Evolutionary conservation across 1,140 invertebrate species (phyloP).

Genomic region (honey bee (Apis mellifera)): Amel_HAv3.1 CM009932.2:6577001-6577500

Average conservation of each 20-base stretch:
- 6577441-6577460: not conserved
- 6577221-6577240: conserved; percentile 55
- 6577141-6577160: conserved; percentile 87
- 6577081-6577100: conserved; percentile 86
- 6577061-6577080: conserved; percentile 52
- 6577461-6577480: not conserved
- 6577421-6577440: not conserved
- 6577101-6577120: conserved; percentile 98
- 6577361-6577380: conserved; percentile 40
- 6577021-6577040: not conserved
- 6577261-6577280: not conserved
- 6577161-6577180: conserved; percentile 49
- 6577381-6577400: not conserved
- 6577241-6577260: not conserved
- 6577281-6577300: not conserved
- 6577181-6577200: conserved; percentile 66
- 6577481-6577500: no score
- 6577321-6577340: not conserved
- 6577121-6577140: conserved; percentile 95
- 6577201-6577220: conserved; percentile 71
- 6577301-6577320: not conserved
- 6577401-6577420: conserved; percentile 7
- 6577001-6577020: not conserved
- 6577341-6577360: not conserved
- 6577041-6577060: conserved; percentile 53